Evolutionary conservation across 2,888 invertebrate species (phyloP), one percentile per base, ranked within the genome.

Genomic region (Galeruca laticollis): DNA sequence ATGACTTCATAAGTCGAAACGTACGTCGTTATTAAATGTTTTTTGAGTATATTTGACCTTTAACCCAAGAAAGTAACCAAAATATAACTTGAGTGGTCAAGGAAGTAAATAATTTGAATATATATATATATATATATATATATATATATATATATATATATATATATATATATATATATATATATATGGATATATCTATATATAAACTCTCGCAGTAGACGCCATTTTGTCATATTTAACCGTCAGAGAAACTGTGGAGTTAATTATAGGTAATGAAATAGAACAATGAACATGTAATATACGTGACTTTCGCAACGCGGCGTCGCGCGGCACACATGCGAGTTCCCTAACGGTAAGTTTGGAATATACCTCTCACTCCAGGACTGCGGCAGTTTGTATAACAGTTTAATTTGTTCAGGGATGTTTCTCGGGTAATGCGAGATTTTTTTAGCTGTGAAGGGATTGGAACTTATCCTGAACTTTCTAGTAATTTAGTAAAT

Each of bases 241-340:
- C 15, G 15, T 15, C 8, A 18, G 15, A 9, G 60, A 60, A 60
- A 37, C 57, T 13, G n/a, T 21, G 43, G 54, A 49, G 54, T 57
- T 62, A 68, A 70, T 62, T 37, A 56, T 43, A 57, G 65, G 60
- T 68, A 65, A 63, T 69, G 70, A 69, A 73, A 62, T 47, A 47
- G 15, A 47, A 47, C 47, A 47, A 8, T n/a, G 43, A 13, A 15
- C 15, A 43, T 3, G 1, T 43, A 43, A 43, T 43, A 6, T n/a
- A 33, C 9, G n/a, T n/a, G n/a, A n/a, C 33, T 6, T 33, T 33
- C 4, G 33, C 9, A 6, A 6, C 9, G 37, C 11, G 2, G 13
- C 37, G 13, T 9, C 13, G 37, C 37, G 10, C 37, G 37, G 37
- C 13, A 37, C 13, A 37, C 13, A 13, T 37, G 18, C 18, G 47